A percentile compares a stretch with the other conserved stretches of the same genome.
These are phyloP conservation scores for Heliothis virescens DNA, from an alignment of 1,140 invertebrate species.

Conservation along the genomic window DNA sequence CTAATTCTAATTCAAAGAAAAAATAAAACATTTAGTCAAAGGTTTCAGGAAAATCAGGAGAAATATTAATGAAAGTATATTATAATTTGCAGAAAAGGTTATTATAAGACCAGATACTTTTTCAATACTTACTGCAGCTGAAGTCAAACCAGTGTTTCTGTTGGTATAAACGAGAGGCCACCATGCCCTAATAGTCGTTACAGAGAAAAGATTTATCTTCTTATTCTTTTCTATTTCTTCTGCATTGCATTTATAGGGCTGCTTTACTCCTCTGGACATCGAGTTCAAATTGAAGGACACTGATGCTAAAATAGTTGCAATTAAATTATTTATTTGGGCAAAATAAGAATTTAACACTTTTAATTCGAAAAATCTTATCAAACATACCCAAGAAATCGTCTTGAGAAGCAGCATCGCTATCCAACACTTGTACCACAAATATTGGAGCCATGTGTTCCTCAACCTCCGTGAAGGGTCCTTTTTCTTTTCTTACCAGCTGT, in stretches of 20 bases:
- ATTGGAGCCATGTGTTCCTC: slow-evolving; percentile 89
- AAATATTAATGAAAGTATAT: too few species aligned
- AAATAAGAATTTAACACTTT: neutral
- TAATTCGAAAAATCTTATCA: neutral
- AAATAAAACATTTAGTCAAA: too few species aligned
- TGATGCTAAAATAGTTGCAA: slow-evolving; percentile 69
- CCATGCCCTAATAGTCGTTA: slow-evolving; percentile 91
- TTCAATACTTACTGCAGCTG: slow-evolving; percentile 77
- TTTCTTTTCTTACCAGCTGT: slow-evolving; percentile 77
- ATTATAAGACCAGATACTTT: too few species aligned
- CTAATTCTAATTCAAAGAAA: too few species aligned
- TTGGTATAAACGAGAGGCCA: slow-evolving; percentile 88
- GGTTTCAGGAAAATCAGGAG: too few species aligned
- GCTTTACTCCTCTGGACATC: slow-evolving; percentile 77
- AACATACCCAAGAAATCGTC: slow-evolving; percentile 93
- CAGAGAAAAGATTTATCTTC: slow-evolving; percentile 93
- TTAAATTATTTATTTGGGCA: neutral
- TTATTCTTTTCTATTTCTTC: slow-evolving; percentile 85
- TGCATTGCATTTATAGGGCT: slow-evolving; percentile 49
- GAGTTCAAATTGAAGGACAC: slow-evolving; percentile 75
- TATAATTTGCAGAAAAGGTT: too few species aligned
- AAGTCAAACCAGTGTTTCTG: slow-evolving; percentile 81
- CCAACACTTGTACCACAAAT: slow-evolving; percentile 90
- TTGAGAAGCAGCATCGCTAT: slow-evolving; percentile 92
- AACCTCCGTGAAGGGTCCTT: slow-evolving; percentile 88